phyloP scores from a whole-genome alignment of 92 coral and sea anemone genomes.

The Blastomussa wellsi region DNA sequence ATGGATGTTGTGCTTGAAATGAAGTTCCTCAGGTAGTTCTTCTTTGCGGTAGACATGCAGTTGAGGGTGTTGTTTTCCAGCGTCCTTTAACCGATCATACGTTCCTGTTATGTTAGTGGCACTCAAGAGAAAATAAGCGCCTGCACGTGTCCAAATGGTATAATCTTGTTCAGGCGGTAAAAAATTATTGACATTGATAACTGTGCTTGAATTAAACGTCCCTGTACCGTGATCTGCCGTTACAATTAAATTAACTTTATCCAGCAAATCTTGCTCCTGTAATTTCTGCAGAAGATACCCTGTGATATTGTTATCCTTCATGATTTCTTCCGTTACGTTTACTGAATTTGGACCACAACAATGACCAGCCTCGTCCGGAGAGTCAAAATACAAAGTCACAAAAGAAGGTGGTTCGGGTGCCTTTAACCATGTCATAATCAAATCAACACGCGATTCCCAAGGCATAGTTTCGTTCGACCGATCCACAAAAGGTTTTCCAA shows the following conservation, averaged over 20 bases:
- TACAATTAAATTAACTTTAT: conserved; percentile 65
- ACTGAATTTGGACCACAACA: conserved; percentile 60
- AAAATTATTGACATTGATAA: conserved; percentile 58
- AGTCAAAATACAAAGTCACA: conserved; percentile 63
- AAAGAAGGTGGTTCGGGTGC: conserved; percentile 62
- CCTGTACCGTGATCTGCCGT: conserved; percentile 92
- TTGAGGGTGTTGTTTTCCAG: conserved; percentile 28
- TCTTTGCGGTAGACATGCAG: conserved; percentile 56
- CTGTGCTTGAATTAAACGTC: conserved; percentile 43
- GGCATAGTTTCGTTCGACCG: conserved; percentile 27
- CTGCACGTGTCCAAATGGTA: neutral
- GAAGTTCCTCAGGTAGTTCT: conserved; percentile 64
- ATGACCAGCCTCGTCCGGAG: conserved; percentile 78
- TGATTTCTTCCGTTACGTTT: conserved; percentile 49
- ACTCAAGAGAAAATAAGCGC: conserved; percentile 40
- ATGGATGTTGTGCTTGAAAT: conserved; percentile 54
- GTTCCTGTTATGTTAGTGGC: conserved; percentile 37
- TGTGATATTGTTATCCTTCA: conserved; percentile 45
- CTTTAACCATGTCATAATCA: conserved; percentile 63
- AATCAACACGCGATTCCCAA: conserved; percentile 61
- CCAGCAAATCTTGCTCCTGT: conserved; percentile 28
- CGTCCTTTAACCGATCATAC: conserved; percentile 45
- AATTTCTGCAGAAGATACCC: conserved; percentile 56
- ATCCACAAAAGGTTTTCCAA: conserved; percentile 50
- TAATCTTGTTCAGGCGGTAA: conserved; percentile 39